Conservation (phyloP, 2,888 invertebrate genomes). For the Embidobia sp. region DNA sequence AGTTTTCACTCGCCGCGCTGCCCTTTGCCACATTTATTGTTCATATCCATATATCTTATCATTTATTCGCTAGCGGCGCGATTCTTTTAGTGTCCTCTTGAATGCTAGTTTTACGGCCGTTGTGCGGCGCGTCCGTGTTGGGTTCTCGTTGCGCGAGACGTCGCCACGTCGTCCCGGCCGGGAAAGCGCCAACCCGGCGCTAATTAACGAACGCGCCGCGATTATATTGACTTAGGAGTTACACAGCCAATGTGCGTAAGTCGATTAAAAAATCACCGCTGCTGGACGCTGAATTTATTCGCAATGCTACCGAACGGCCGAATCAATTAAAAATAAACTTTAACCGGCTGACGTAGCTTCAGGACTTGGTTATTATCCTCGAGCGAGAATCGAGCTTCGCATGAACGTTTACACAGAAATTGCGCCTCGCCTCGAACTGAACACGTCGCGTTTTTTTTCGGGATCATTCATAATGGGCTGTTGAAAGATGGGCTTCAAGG, state of each 20-base stretch:
- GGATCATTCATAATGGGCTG: too few relatives aligned
- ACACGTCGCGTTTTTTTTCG: too few relatives aligned
- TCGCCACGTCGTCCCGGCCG: too few relatives aligned
- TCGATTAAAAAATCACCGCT: conserved; percentile 36
- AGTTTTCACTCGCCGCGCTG: conserved; percentile 49
- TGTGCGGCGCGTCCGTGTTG: conserved; percentile 6
- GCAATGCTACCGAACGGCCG: conserved; percentile 38
- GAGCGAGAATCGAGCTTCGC: conserved; percentile 52
- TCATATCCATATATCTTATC: conserved; percentile 59
- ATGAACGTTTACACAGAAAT: too few relatives aligned
- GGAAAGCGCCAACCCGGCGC: not conserved
- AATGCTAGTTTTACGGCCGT: conserved; percentile 32
- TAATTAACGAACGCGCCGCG: conserved; percentile 22
- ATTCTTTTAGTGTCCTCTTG: conserved; percentile 50
- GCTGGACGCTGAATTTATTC: conserved; percentile 39
- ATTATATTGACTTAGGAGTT: conserved; percentile 36
- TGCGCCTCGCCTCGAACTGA: too few relatives aligned
- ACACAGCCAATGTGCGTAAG: conserved; percentile 15
- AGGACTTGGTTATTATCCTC: conserved; percentile 42
- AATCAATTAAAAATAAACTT: conserved; percentile 52
- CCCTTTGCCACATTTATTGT: conserved; percentile 63
- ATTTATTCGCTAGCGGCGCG: conserved; percentile 42
- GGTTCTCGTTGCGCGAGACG: too few relatives aligned
- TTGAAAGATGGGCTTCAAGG: too few relatives aligned
- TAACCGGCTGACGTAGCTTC: too few relatives aligned